A percentile compares a stretch with the other conserved stretches of the same genome.
Conservation (phyloP, 2,797 vertebrate species). For the Phaenicophaeus curvirostris region DNA sequence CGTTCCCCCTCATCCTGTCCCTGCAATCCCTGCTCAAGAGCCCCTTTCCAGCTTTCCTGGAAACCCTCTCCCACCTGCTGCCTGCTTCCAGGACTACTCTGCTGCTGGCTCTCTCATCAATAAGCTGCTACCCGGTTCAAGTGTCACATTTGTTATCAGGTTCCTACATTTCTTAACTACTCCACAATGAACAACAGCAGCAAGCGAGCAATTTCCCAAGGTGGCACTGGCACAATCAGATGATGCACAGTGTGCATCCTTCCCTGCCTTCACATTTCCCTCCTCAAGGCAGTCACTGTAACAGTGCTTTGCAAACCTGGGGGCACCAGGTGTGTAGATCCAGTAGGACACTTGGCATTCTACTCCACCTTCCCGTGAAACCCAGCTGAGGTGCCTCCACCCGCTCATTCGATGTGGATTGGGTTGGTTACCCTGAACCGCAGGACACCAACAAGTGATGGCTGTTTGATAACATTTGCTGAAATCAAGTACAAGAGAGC, state of each 20-base stretch:
- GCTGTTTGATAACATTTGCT: background rate
- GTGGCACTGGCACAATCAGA: background rate
- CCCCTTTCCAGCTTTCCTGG: too few relatives aligned
- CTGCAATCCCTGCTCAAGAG: too few relatives aligned
- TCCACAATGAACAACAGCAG: background rate
- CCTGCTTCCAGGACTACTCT: background rate
- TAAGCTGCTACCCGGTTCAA: background rate
- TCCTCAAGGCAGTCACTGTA: background rate
- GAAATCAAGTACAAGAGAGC: background rate
- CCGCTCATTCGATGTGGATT: too few relatives aligned
- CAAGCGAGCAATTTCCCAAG: background rate
- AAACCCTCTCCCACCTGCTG: background rate
- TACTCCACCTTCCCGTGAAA: background rate
- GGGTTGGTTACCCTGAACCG: background rate
- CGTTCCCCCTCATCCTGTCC: too few relatives aligned
- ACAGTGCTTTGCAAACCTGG: background rate
- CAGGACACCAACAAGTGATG: background rate
- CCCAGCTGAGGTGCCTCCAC: background rate
- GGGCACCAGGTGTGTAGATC: background rate
- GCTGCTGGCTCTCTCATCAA: background rate
- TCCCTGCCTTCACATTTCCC: background rate
- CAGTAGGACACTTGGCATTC: rapidly evolving
- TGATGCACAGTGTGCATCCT: background rate
- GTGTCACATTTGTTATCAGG: background rate
- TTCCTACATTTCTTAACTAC: background rate